Evolutionary conservation across 2,113 vertebrate species (phyloP), one percentile per base, ranked within the genome.

Genomic region (Gallinago media): DNA sequence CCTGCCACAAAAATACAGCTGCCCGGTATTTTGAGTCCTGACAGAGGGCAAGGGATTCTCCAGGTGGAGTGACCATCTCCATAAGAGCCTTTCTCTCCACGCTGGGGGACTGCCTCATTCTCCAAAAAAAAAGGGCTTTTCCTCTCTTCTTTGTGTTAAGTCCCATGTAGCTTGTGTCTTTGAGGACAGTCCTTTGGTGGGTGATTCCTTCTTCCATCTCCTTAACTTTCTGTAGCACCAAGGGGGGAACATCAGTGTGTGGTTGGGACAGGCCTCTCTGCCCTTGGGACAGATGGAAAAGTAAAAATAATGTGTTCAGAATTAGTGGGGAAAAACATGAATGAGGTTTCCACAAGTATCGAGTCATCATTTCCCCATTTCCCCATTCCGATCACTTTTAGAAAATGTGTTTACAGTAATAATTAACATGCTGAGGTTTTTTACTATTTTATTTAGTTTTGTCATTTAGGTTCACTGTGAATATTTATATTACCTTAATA

Each of bases 181-280:
- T 50, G 21, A 49, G 12, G 8, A 8, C 12, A 9, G 23, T 38
- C 22, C 65, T 50, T 31, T 22, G 16, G 36, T 15, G 0, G 0
- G 21, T 40, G 5, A 0, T 59, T 17, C 36, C 56, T 34, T 61
- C 52, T 54, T 58, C 15, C 58, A 17, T 34, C 23, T 68, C 49
- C 23, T 54, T 7, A 6, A 19, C 36, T 31, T 25, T 9, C 72
- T 31, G 20, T 19, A n/a, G 4, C 14, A 6, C 21, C 3, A 15
- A 31, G 25, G 79, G 52, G 66, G 23, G 42, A 11, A 3, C 11
- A 5, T 25, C 38, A 6, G 20, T 2, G 3, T 10, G 4, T 8
- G 73, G 19, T n/a, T 20, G 71, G 66, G 36, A 32, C 70, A 61
- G 54, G 29, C 17, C 65, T n/a, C 21, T 27, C 0, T 44, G 42